Evolutionary conservation across 2,888 invertebrate genomes (phyloP), one percentile per base, ranked within the genome.

Genomic region (Cyaniris semiargus): DNA sequence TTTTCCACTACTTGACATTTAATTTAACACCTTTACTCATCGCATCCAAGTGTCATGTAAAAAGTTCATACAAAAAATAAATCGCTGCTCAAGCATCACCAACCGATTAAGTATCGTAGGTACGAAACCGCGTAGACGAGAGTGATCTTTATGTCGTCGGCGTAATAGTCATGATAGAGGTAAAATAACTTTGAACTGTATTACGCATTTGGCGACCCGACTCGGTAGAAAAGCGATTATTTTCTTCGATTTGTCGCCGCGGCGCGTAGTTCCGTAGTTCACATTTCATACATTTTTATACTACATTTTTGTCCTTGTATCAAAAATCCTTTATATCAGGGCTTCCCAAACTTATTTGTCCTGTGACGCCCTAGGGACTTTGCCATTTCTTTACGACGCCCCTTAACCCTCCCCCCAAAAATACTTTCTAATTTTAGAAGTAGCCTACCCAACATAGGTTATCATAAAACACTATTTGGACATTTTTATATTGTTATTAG

Each of bases 121-220:
- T 74, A 21, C 18, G 18, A 3, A 53, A 53, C 15, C 53, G 53
- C 53, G 53, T 48, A 48, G 15, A 53, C 53, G 53, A 53, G 18
- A 53, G 18, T 53, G 53, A 5, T 53, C 4, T 1, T 53, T 53
- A 18, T 18, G 3, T 1, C 18, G 18, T 53, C 4, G 53, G 53
- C 1, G 1, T 53, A 53, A 4, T 15, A 53, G 53, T 18, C 53
- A 5, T 18, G 53, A 18, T 53, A 53, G 53, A 53, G 5, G 18
- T 53, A 53, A 53, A 53, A 53, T 53, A 53, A 53, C 5, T 53
- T 18, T 53, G 53, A 53, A 53, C 53, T 18, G 53, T 72, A 23
- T 44, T 72, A 72, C 21, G 44, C 66, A 66, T 31, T 66, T 18
- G 23, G 58, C 58, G 79, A 78, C 78, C 79, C 79, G 70, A 75